Conservation (phyloP, 2,113 vertebrate species). For the Phyllostomus discolor region DNA sequence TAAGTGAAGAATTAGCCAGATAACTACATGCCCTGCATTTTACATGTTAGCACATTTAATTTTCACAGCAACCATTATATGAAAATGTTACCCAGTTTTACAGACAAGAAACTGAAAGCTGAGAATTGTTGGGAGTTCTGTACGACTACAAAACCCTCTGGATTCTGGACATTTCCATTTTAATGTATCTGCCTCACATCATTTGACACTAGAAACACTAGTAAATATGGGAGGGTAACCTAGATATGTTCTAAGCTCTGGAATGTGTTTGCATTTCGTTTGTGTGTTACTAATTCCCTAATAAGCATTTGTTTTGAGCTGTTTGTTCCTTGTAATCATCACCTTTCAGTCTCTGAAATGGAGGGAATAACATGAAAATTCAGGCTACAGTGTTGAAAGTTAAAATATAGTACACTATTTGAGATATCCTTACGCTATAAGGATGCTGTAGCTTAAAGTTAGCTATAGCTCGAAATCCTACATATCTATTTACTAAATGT, state of each 20-base stretch:
- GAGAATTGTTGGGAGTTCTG: not conserved
- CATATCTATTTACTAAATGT: conserved; percentile 19
- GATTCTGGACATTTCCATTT: not conserved
- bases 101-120: not conserved
- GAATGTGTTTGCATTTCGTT: not conserved
- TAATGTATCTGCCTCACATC: not conserved
- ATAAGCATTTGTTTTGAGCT: not conserved
- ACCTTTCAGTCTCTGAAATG: not conserved
- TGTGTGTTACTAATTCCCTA: not conserved
- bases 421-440: not conserved
- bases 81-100: not conserved
- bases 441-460: not conserved
- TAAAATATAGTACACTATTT: not conserved
- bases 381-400: not conserved
- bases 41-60: not conserved
- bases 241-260: not conserved
- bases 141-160: not conserved
- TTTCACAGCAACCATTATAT: not conserved
- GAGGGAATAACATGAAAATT: not conserved
- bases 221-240: not conserved
- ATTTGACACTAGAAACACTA: not conserved
- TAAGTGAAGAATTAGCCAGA: not conserved
- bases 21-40: not conserved
- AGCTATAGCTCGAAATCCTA: not conserved
- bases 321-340: not conserved